Base-by-base conservation (phyloP, 2,113 vertebrate genomes). In the Boleophthalmus pectinirostris region DNA sequence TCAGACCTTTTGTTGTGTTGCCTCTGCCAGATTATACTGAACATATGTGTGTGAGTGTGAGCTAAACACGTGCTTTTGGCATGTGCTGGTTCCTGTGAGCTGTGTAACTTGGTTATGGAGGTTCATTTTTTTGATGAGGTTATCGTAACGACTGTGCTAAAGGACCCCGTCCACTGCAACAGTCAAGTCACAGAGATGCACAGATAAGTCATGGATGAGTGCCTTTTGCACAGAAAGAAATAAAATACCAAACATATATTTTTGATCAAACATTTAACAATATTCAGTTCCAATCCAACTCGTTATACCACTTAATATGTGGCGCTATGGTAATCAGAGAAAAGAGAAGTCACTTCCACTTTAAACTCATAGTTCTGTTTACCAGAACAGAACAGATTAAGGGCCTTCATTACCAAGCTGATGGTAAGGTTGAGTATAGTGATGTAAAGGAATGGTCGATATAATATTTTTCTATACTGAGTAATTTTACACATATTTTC, bases 61-160 rank as follows among this genome's bases (percentile, higher is more conserved):
- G 54, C 46, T 29, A 38, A 70, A 56, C 79, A 82, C 57, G 68
- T 82, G 82, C 63, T 78, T 61, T 73, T 61, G 63, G 70, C 85
- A 85, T 72, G 73, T 85, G 83, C 75, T 11, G 20, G 5, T 43
- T 38, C 51, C 15, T 14, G 6, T 60, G 25, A 18, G 10, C 54
- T 21, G 20, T 73, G 20, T 43, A 18, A 1, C 54, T 33, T 70
- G 0, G 43, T 33, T 65, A n/a, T 13, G 20, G 73, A 73, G 21
- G 5, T 8, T 16, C 21, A 38, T 60, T 60, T 38, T 38, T 9
- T 43, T 47, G 60, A 61, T 54, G 72, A 68, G 70, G 54, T 67
- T 68, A 20, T 24, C 38, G 53, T 7, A n/a, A 21, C 21, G 33
- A 16, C 24, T 18, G 58, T 3, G 43, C n/a, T 29, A 20, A 18